Conservation (phyloP, 2,797 vertebrate species). For the Holocentrus rufus region DNA sequence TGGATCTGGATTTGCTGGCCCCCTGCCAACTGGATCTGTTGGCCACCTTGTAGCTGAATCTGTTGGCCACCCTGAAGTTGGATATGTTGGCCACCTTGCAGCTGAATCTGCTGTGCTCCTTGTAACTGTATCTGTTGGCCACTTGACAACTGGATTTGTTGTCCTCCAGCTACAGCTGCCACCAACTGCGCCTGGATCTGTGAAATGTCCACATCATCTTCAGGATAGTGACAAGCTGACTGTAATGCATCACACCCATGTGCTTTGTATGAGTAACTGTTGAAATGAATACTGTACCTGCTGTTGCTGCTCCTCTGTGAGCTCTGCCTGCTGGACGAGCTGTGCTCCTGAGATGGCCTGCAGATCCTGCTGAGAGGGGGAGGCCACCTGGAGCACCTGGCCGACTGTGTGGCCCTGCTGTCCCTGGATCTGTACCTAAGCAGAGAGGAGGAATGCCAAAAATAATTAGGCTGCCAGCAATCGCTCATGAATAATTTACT, state of each 20-base stretch:
- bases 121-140: constrained; percentile 60
- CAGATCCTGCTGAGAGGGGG: constrained; percentile 89
- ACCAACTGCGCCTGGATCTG: constrained; percentile 80
- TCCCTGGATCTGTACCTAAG: constrained; percentile 92
- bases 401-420: constrained; percentile 88
- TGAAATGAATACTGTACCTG: constrained; percentile 77
- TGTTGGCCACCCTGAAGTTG: constrained; percentile 54
- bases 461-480: neutral
- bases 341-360: constrained; percentile 88
- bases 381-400: constrained; percentile 93
- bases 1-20: constrained; percentile 98
- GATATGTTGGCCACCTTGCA: constrained; percentile 47
- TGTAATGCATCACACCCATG: neutral
- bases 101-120: constrained; percentile 24
- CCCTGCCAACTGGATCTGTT: constrained; percentile 71
- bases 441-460: neutral
- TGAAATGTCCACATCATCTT: constrained; percentile 16
- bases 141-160: constrained; percentile 73
- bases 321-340: constrained; percentile 93
- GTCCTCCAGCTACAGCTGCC: constrained; percentile 76
- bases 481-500: neutral
- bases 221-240: constrained; percentile 12
- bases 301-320: constrained; percentile 97
- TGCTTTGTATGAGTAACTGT: neutral
- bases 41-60: constrained; percentile 55